Base-by-base conservation (phyloP, 2,888 invertebrate species). In the Cryptophagus acutangulus region DNA sequence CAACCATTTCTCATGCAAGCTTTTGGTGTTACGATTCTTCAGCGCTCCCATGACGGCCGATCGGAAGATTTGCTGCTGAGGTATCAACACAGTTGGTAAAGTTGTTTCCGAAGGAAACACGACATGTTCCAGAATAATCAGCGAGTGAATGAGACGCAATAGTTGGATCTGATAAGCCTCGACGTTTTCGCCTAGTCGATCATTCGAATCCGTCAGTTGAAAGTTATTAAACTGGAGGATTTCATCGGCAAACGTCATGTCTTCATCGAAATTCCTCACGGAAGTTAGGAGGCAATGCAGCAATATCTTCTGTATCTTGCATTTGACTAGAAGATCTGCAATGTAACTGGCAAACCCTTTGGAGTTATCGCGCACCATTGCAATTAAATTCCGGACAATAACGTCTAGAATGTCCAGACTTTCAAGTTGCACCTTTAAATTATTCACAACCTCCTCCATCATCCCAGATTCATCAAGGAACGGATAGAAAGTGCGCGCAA, bases 41-140 rank as follows among this genome's bases (percentile, higher is more conserved):
- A 90, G 69, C 2, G 89, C 87, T 57, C 81, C 83, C 52, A 87
- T 71, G 35, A 89, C 78, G 17, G 87, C 84, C 13, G 85, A 79
- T 17, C 89, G 70, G 63, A 92, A 89, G 77, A 90, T 85, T 17
- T 85, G 82, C 63, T 91, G 88, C 60, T 88, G 85, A 24, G 82
- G 82, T 43, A 86, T 81, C 25, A 80, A 68, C 41, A 79, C 74
- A 26, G 81, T 79, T 13, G 78, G 75, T 34, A 78, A 64, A 56
- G 82, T 82, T 51, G 6, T 36, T 5, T 80, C 79, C 2, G 80
- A 69, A 26, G 55, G 59, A 51, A 51, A 73, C 14, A 87, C 81
- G 56, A 84, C 81, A 56, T 84, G 79, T 65, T 88, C 88, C 47
- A 88, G 65, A 63, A 85, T 80, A 43, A 87, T 83, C 40, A 87